Base-by-base conservation (phyloP, 2,888 invertebrate genomes). In the Amorpha juglandis region DNA sequence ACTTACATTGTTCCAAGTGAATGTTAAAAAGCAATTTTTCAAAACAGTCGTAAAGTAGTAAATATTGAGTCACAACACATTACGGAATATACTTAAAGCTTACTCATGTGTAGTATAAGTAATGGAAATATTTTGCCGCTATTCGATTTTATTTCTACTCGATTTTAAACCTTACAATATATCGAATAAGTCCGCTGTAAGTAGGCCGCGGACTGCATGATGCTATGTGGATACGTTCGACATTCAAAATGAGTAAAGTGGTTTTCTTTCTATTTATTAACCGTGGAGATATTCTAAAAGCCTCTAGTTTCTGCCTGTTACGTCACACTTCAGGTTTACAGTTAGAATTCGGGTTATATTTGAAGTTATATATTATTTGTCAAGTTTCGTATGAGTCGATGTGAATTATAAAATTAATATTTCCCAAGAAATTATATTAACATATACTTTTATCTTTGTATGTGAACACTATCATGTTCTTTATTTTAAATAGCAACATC, bases 221-320 rank as follows among this genome's bases (percentile, higher is more conserved):
- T 48, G 16, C 14, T 69, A 70, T 70, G 58, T 38, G 4, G 19
- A 58, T 19, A 58, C 11, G 12, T 42, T 19, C 58, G 58, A 19
- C 42, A 58, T 58, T 38, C 19, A 58, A 19, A 11, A 42, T 42
- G 1, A 12, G 38, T 58, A 58, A 42, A 79, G 74, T 76, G 75
- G 73, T 73, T 76, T 74, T 74, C 71, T 75, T 72, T 68, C 75
- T 80, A 77, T 78, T 78, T 79, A 80, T 81, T 80, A 78, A 72
- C 27, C 45, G 16, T 52, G 38, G 42, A 64, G 64, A 64, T 64
- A 58, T 38, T 50, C 19, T 19, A 50, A 50, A 50, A 19, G 50
- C 9, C 19, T 50, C 50, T 19, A 58, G 19, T 19, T 12, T 52
- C 27, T 1, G 42, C 14, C 14, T 45, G 45, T 58, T 58, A 42